A percentile compares a stretch with the other conserved stretches of the same genome.
Conservation (phyloP, 2,113 vertebrate species). For the Chloropsis hardwickii region DNA sequence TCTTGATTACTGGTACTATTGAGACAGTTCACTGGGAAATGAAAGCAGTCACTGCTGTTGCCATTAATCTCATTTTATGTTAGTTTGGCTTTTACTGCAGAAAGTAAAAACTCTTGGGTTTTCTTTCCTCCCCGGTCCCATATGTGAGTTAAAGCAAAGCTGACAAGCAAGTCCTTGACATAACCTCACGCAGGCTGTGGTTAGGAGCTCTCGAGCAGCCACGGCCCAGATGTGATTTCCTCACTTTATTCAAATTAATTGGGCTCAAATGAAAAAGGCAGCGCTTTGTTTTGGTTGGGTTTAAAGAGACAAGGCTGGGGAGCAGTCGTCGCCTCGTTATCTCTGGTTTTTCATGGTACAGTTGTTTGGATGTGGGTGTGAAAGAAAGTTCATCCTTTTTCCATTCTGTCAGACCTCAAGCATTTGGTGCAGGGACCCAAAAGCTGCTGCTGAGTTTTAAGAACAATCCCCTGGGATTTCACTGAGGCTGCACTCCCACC, state of each 20-base stretch:
- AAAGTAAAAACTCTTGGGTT: slow-evolving; percentile 46
- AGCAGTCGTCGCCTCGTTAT: neutral
- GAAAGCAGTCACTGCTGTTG: slow-evolving; percentile 42
- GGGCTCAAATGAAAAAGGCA: slow-evolving; percentile 37
- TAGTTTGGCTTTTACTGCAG: slow-evolving; percentile 49
- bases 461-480: neutral
- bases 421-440: neutral
- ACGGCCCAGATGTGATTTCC: slow-evolving; percentile 28
- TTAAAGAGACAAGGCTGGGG: neutral
- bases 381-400: neutral
- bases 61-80: slow-evolving; percentile 52
- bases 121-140: neutral
- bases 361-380: neutral
- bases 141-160: slow-evolving; percentile 50
- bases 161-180: slow-evolving; percentile 47
- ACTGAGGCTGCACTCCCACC: neutral
- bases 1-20: slow-evolving; percentile 49
- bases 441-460: neutral
- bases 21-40: slow-evolving; percentile 51
- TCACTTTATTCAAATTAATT: slow-evolving; percentile 33
- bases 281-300: neutral
- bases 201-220: neutral
- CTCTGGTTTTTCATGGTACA: neutral
- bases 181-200: slow-evolving; percentile 23
- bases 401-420: slow-evolving; percentile 13